phyloP scores from a whole-genome alignment of 1,140 invertebrate species.

The Drosophila nigrodunni region DNA sequence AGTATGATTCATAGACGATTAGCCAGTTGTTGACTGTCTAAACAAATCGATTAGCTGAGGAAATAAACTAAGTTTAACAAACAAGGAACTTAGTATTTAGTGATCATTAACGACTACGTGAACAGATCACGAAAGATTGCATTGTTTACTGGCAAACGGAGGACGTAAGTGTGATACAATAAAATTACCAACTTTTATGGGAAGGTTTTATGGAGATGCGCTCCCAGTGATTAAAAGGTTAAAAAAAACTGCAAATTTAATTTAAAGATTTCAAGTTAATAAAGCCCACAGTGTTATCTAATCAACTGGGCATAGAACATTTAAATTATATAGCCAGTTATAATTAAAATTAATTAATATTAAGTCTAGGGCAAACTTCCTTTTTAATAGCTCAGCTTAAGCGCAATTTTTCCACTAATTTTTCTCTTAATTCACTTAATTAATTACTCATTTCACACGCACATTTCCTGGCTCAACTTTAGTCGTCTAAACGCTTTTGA shows the following conservation, averaged over 20 bases:
- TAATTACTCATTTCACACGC: conserved; percentile 1
- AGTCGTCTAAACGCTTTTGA: neutral
- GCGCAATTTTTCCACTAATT: neutral
- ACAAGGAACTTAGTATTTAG: conserved; percentile 44
- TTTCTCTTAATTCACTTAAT: conserved; percentile 4
- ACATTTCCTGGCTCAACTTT: conserved; percentile 20
- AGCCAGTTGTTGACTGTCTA: conserved; percentile 24
- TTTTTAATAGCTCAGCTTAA: too few relatives aligned
- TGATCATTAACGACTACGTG: conserved; percentile 29
- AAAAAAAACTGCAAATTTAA: too few relatives aligned
- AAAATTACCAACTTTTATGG: neutral
- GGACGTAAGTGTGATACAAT: neutral
- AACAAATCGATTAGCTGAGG: conserved; percentile 21
- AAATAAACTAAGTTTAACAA: conserved; percentile 26
- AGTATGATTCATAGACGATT: conserved; percentile 35
- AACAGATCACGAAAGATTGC: conserved; percentile 39
- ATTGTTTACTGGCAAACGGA: neutral
- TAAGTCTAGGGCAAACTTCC: too few relatives aligned
- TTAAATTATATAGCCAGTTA: too few relatives aligned
- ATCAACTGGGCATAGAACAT: too few relatives aligned
- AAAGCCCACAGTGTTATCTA: too few relatives aligned
- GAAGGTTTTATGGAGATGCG: too few relatives aligned
- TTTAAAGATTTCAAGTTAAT: too few relatives aligned
- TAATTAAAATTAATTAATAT: too few relatives aligned
- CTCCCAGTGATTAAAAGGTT: too few relatives aligned